These are phyloP conservation scores for Glyptemys insculpta DNA, from an alignment of 2,797 vertebrate genomes.

Conservation along the genomic window DNA sequence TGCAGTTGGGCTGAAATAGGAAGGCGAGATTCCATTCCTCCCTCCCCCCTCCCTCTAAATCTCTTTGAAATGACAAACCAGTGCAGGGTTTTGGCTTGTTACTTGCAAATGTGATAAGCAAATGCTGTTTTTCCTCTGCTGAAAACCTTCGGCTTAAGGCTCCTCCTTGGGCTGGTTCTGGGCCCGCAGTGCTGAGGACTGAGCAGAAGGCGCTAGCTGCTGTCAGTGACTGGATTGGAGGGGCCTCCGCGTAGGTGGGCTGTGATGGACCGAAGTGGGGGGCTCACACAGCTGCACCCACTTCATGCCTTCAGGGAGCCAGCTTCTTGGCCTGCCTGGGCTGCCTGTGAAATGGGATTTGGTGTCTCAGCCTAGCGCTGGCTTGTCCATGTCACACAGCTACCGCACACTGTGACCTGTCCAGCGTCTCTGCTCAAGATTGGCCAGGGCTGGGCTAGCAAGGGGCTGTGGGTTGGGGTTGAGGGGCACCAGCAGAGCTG, in stretches of 20 bases:
- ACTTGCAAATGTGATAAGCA: neutral
- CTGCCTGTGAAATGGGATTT: neutral
- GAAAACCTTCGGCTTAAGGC: neutral
- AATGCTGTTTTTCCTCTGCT: neutral
- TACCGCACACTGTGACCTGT: too few relatives aligned
- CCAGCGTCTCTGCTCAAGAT: neutral
- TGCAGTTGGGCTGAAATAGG: neutral
- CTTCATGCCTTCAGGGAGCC: neutral
- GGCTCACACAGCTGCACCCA: neutral
- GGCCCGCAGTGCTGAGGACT: neutral
- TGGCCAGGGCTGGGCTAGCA: neutral
- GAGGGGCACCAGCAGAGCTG: too few relatives aligned
- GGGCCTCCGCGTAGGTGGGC: neutral
- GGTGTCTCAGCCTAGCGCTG: neutral
- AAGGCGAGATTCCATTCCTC: neutral
- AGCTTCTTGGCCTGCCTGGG: neutral
- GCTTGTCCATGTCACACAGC: neutral
- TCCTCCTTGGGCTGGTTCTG: neutral
- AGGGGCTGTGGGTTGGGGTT: too few relatives aligned
- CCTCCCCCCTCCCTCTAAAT: constrained; percentile 22
- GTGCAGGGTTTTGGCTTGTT: constrained; percentile 16
- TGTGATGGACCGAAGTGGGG: neutral
- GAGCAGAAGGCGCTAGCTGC: neutral
- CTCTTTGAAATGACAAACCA: constrained; percentile 8
- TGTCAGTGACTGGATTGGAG: neutral